Evolutionary conservation across 2,888 invertebrate species (phyloP).

Genomic region (Altica lythri): DNA sequence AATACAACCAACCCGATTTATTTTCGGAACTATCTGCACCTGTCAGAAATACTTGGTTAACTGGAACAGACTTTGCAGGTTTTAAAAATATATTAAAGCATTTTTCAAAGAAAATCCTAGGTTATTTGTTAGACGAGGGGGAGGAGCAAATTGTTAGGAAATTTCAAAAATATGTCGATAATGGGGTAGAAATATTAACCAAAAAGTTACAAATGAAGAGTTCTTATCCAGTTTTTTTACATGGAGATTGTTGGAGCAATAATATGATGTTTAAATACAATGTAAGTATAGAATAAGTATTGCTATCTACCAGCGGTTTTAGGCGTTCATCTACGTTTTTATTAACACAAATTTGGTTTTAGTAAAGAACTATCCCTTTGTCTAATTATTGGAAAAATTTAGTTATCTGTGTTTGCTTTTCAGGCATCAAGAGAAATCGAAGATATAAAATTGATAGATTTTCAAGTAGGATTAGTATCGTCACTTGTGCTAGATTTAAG

Average conservation of each 20-base stretch:
- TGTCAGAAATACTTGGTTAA: neutral
- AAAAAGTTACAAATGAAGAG: slow-evolving; percentile 4
- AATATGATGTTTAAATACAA: slow-evolving; percentile 45
- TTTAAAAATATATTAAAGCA: neutral
- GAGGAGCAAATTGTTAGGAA: slow-evolving; percentile 14
- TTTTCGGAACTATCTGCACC: neutral
- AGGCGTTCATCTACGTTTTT: no score
- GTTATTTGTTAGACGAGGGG: neutral
- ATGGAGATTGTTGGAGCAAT: slow-evolving; percentile 43
- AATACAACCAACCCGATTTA: slow-evolving; percentile 1
- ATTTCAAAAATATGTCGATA: neutral
- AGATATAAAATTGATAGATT: slow-evolving; percentile 34
- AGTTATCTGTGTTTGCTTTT: slow-evolving; percentile 16
- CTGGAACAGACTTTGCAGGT: neutral
- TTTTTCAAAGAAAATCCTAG: neutral
- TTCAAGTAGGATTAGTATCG: slow-evolving; percentile 30
- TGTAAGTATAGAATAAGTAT: slow-evolving; percentile 19
- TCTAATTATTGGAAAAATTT: no score
- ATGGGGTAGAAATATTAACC: neutral
- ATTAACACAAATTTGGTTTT: no score
- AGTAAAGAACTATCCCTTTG: no score
- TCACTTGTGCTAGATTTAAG: slow-evolving; percentile 44
- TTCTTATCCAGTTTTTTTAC: slow-evolving; percentile 33
- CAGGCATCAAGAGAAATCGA: slow-evolving; percentile 29
- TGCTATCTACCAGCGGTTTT: no score